Percentiles rank a stretch among this genome's conserved stretches.
Conservation (phyloP, 2,797 vertebrate species). For the Gila robusta region DNA sequence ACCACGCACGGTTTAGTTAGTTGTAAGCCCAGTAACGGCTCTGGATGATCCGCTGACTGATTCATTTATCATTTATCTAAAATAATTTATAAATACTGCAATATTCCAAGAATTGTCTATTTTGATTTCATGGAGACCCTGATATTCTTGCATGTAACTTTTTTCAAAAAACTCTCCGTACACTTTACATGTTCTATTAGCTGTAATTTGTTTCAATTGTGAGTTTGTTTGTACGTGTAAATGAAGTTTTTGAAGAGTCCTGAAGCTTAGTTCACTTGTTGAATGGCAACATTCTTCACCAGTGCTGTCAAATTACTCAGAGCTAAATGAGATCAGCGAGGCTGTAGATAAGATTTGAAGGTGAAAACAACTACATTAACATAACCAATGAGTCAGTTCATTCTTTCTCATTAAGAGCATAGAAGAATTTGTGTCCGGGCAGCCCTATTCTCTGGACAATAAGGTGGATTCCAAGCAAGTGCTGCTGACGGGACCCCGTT, state of each 20-base stretch:
- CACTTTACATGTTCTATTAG: constrained; percentile 22
- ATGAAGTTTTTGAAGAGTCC: constrained; percentile 54
- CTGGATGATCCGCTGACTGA: background rate
- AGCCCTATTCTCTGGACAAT: constrained; percentile 76
- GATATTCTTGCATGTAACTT: background rate
- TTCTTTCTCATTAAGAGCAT: constrained; percentile 73
- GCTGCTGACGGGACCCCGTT: constrained; percentile 67
- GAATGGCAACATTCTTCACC: constrained; percentile 73
- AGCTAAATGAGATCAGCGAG: constrained; percentile 72
- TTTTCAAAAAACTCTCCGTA: background rate
- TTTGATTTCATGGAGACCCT: background rate
- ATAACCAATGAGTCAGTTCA: constrained; percentile 76
- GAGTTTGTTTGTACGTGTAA: constrained; percentile 69
- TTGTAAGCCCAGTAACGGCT: background rate
- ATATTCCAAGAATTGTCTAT: background rate
- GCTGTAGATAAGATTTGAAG: constrained; percentile 70
- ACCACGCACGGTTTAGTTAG: background rate
- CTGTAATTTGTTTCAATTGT: constrained; percentile 63
- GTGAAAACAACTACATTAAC: constrained; percentile 81
- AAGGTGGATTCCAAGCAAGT: constrained; percentile 72
- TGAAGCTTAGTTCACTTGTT: constrained; percentile 67
- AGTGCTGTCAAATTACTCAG: constrained; percentile 73
- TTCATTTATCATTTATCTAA: background rate
- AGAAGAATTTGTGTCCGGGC: constrained; percentile 78
- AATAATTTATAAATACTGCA: background rate